Base-by-base conservation (phyloP, 2,113 vertebrate species). In the Tachuris rubrigastra region DNA sequence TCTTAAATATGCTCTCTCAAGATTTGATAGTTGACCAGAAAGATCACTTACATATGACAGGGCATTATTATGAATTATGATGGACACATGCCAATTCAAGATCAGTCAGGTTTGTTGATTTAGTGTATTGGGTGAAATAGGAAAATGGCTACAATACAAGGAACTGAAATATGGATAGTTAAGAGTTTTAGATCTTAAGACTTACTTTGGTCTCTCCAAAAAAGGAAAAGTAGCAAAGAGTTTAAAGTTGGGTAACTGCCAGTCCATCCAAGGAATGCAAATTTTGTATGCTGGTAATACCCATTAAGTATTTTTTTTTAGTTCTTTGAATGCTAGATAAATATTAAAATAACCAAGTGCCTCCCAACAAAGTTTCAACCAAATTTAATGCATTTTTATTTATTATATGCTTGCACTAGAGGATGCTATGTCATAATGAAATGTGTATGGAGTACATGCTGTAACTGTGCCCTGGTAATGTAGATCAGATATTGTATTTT, bases 221-320 rank as follows among this genome's bases (percentile, higher is more conserved):
- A 96, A 97, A 95, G 91, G 93, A 79, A 90, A 92, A 94, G 65
- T 75, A 84, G 58, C n/a, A 30, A 87, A 72, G 80, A 59, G 56
- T 95, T 86, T 60, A 77, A 74, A 63, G 42, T 84, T 96, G 88
- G 65, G 10, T 53, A 80, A 55, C 41, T 79, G 76, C 95, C 89
- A 94, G 60, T 55, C 3, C 2, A 24, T 59, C 65, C 28, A 55
- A 89, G 90, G 94, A 96, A 83, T 87, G 81, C 30, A 65, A 78
- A 74, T 85, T 87, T 75, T 89, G 8, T 41, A 22, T 82, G 76
- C 53, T 93, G 62, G 55, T 71, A 93, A 69, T 86, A 88, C n/a
- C 41, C 39, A 9, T 49, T 68, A 69, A 56, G 30, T 25, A 19
- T 52, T 81, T 49, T 77, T 47, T 94, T 83, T 76, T 69, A 41